These are phyloP conservation scores for Drosophila testacea DNA, from an alignment of 2,888 invertebrate species.

Conservation along the genomic window DNA sequence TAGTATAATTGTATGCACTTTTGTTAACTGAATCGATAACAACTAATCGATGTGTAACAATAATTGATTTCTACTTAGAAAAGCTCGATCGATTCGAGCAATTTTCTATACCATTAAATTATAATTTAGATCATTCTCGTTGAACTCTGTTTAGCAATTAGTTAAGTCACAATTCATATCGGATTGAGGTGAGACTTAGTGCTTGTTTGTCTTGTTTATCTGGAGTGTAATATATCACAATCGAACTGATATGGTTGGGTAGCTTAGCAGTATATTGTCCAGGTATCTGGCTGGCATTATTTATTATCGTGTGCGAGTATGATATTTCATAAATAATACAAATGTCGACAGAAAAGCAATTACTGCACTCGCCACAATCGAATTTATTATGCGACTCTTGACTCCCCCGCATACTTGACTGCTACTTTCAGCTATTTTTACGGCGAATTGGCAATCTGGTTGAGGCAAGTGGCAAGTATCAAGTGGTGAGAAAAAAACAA, in stretches of 20 bases:
- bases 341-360: constrained; percentile 70
- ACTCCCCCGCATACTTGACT: neutral
- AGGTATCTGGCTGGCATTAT: constrained; percentile 53
- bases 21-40: neutral
- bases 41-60: neutral
- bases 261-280: constrained; percentile 24
- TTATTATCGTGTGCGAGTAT: constrained; percentile 47
- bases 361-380: constrained; percentile 49
- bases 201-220: constrained; percentile 44
- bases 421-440: constrained; percentile 14
- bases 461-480: constrained; percentile 18
- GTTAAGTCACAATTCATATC: constrained; percentile 36
- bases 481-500: constrained; percentile 9
- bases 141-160: constrained; percentile 20
- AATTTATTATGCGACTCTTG: constrained; percentile 46
- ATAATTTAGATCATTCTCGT: constrained; percentile 11
- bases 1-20: neutral
- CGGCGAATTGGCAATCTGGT: constrained; percentile 20
- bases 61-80: too few relatives aligned
- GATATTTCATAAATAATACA: constrained; percentile 78
- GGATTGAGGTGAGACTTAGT: constrained; percentile 30
- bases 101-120: neutral
- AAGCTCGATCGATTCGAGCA: neutral
- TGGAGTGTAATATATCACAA: constrained; percentile 51
- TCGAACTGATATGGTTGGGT: constrained; percentile 43